phyloP scores from a whole-genome alignment of 2,113 vertebrate genomes.

The Dermatemys mawii region DNA sequence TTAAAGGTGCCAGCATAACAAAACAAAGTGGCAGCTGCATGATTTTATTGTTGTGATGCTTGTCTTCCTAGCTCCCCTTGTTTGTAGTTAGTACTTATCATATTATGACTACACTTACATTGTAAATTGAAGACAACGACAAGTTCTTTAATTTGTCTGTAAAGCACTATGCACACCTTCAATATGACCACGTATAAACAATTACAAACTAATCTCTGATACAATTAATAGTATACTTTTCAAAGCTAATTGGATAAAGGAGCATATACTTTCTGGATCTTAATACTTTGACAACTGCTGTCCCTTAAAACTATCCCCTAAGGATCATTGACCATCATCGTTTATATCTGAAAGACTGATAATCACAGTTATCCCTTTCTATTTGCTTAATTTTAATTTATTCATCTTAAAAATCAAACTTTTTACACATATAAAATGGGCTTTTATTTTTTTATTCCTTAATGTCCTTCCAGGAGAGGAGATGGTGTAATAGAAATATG shows the following conservation, averaged over 20 bases:
- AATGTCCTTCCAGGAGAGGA: neutral
- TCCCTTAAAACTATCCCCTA: neutral
- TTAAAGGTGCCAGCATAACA: neutral
- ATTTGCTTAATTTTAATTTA: neutral
- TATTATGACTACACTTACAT: accelerated
- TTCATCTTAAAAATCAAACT: neutral
- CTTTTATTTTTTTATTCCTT: neutral
- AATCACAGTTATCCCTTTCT: neutral
- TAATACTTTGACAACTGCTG: neutral
- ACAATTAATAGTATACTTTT: neutral
- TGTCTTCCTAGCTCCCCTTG: neutral
- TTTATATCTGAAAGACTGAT: neutral
- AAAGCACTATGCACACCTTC: neutral
- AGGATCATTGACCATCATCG: neutral
- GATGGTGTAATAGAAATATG: neutral
- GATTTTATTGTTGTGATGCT: neutral
- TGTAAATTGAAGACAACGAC: neutral
- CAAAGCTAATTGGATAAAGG: neutral
- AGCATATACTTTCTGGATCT: neutral
- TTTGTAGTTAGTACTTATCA: neutral
- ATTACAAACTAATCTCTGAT: neutral
- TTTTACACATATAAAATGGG: neutral
- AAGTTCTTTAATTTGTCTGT: neutral
- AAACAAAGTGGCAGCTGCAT: neutral
- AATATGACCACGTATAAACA: neutral